Evolutionary conservation across 2,888 invertebrate genomes (phyloP), one percentile per base, ranked within the genome.

Genomic region (Drosophila picticornis): DNA sequence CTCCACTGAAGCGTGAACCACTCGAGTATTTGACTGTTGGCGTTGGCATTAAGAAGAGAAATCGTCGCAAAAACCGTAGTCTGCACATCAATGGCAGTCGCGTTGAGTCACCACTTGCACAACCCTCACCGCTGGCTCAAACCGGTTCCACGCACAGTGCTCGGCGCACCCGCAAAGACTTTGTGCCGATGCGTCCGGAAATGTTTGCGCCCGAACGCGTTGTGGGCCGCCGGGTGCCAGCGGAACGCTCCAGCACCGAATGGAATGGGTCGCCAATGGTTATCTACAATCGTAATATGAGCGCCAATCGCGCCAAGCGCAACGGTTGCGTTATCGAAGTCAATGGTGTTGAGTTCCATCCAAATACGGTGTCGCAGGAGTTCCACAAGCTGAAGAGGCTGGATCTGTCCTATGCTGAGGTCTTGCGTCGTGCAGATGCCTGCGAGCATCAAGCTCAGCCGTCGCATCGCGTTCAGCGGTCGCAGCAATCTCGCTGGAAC

Each of bases 351-450:
- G 95, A 95, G 72, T 95, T 94, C 87, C 94, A 94, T 82, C 95
- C 95, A 5, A 96, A 97, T 92, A 95, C 96, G 11, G 97, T 97
- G 9, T 97, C 97, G 16, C 96, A 97, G 90, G 97, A 97, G 87
- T 95, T 97, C 80, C 96, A 97, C 91, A 96, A 96, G 91, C 94
- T 97, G 70, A 96, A 96, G 91, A 95, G 96, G 90, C 94, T 97
- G 60, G 97, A 97, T 90, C 94, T 96, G 91, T 97, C 97, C 19
- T 97, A 97, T 92, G 97, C 97, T 9, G 97, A 97, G 93, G 97
- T 96, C 27, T 94, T 97, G 75, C 94, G 96, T 78, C 96, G 96
- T 91, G 95, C 93, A 11, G 93, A 93, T 73, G 90, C 90, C 68
- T 93, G 92, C 63, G 93, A 92, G 67, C 91, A 91, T 32, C 75